Percentiles rank a stretch among this genome's conserved stretches.
Conservation (phyloP, 2,888 invertebrate species). For the Cantharis rustica region DNA sequence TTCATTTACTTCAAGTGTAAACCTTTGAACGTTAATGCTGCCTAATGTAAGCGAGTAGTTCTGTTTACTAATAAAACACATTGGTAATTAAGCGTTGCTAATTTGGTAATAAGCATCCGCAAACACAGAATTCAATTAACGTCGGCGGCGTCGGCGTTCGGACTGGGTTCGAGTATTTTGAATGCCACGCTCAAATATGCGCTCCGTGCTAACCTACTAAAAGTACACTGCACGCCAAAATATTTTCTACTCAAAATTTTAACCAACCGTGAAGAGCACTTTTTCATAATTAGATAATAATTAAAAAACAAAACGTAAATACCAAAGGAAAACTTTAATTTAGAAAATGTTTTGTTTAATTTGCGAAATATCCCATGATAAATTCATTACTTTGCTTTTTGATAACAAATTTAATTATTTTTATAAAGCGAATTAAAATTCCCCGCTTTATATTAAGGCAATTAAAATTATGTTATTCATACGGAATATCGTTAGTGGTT, state of each 20-base stretch:
- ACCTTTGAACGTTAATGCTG: conserved; percentile 53
- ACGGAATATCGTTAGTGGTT: background rate
- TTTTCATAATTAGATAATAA: background rate
- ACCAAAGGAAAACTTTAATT: background rate
- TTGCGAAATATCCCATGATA: background rate
- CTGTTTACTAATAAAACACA: conserved; percentile 58
- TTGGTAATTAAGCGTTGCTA: conserved; percentile 58
- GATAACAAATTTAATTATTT: background rate
- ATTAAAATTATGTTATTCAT: background rate
- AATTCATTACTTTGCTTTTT: background rate
- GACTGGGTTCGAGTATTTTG: conserved; percentile 27
- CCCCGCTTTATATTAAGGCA: background rate
- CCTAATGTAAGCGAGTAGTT: conserved; percentile 54
- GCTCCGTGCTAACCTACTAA: background rate
- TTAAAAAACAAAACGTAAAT: background rate
- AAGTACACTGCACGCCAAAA: background rate
- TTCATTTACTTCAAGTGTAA: conserved; percentile 44
- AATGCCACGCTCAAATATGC: conserved; percentile 18
- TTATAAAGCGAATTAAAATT: background rate
- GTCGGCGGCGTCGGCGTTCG: conserved; percentile 39
- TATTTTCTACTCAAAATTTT: background rate
- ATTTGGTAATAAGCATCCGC: conserved; percentile 58
- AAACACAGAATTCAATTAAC: conserved; percentile 58
- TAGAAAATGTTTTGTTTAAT: background rate
- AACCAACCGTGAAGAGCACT: background rate